Evolutionary conservation across 2,888 invertebrate species (phyloP).

Genomic region (Phortica magna): DNA sequence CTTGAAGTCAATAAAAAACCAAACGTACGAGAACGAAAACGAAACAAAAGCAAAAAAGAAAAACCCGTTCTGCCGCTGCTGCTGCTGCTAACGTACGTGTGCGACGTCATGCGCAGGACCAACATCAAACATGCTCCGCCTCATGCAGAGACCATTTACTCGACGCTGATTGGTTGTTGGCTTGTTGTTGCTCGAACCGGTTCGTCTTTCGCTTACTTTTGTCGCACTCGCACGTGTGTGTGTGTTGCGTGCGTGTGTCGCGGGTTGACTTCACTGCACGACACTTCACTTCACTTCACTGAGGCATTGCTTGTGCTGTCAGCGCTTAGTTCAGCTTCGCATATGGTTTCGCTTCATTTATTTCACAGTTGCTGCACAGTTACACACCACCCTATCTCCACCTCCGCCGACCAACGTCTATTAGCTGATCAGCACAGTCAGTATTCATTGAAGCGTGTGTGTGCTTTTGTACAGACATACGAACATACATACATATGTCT

Average conservation of each 20-base stretch:
- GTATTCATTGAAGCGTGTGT: conserved; percentile 41
- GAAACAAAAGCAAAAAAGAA: too few species aligned
- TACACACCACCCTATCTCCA: not conserved
- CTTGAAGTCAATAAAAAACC: conserved; percentile 7
- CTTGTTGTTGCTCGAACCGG: conserved; percentile 32
- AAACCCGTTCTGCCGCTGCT: conserved; percentile 49
- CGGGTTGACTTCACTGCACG: conserved; percentile 35
- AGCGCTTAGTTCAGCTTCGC: conserved; percentile 1
- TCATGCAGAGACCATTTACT: conserved; percentile 44
- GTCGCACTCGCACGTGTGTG: conserved; percentile 16
- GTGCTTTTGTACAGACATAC: conserved; percentile 45
- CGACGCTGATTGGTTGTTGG: conserved; percentile 48
- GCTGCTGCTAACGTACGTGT: not conserved
- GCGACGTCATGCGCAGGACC: conserved; percentile 30
- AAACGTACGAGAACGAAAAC: not conserved
- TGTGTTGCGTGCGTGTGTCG: conserved; percentile 28
- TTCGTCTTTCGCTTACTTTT: conserved; percentile 40
- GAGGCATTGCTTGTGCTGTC: not conserved
- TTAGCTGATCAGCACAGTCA: not conserved
- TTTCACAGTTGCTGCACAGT: not conserved
- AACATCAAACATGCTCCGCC: conserved; percentile 10
- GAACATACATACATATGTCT: not conserved
- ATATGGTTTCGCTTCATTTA: conserved; percentile 47
- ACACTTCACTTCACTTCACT: conserved; percentile 9
- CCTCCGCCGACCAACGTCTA: not conserved